These are phyloP conservation scores for Eucera pruinosa DNA, from an alignment of 2,888 invertebrate species.

Conservation along the genomic window DNA sequence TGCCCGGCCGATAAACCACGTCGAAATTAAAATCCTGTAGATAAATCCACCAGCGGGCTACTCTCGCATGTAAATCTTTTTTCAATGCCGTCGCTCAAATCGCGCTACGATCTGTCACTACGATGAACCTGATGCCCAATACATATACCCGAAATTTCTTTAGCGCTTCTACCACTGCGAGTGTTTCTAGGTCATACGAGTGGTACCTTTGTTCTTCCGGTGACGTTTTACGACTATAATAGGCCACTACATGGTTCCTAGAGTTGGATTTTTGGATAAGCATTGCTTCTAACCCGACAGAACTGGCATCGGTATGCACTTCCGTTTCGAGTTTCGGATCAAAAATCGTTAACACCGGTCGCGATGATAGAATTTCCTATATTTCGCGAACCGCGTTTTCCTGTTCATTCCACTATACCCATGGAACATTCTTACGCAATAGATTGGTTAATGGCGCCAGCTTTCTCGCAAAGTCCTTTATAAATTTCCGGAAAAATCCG, in stretches of 20 bases:
- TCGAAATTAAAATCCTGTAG: slow-evolving; percentile 63
- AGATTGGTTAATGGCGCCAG: slow-evolving; percentile 29
- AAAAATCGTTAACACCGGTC: slow-evolving; percentile 72
- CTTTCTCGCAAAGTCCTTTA: slow-evolving; percentile 26
- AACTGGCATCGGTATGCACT: slow-evolving; percentile 79
- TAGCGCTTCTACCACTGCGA: slow-evolving; percentile 20
- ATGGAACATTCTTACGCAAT: slow-evolving; percentile 20
- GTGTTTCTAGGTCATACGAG: slow-evolving; percentile 47
- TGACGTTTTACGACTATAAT: slow-evolving; percentile 48
- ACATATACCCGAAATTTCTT: slow-evolving; percentile 15
- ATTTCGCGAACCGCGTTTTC: slow-evolving; percentile 31
- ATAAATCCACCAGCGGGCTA: slow-evolving; percentile 74
- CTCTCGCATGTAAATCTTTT: slow-evolving; percentile 12
- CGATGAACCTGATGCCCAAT: background rate
- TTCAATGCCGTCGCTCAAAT: background rate
- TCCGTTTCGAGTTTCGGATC: slow-evolving; percentile 65
- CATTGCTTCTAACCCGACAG: slow-evolving; percentile 74
- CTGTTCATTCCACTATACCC: slow-evolving; percentile 18
- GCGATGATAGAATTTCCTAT: slow-evolving; percentile 59
- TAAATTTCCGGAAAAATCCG: slow-evolving; percentile 17
- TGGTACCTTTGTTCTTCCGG: slow-evolving; percentile 24
- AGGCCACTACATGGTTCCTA: slow-evolving; percentile 71
- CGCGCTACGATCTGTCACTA: slow-evolving; percentile 19
- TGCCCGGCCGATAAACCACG: slow-evolving; percentile 56
- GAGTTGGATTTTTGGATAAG: slow-evolving; percentile 70